Evolutionary conservation across 2,113 vertebrate genomes (phyloP).

Genomic region (Macrotus californicus): DNA sequence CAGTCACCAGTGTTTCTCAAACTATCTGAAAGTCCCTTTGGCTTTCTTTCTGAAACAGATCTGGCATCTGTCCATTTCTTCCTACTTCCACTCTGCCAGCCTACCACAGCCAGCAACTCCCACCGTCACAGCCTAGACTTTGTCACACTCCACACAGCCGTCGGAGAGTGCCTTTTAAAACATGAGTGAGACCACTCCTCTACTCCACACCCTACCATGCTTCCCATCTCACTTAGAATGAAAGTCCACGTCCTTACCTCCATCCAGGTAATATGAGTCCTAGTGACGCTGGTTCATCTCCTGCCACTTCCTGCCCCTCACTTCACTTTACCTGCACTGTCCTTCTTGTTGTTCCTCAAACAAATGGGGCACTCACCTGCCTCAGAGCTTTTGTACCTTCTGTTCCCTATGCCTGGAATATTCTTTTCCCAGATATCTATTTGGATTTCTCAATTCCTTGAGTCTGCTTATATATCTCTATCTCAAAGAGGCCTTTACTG

Average conservation of each 20-base stretch:
- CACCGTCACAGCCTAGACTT: not conserved
- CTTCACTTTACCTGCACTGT: not conserved
- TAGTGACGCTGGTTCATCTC: not conserved
- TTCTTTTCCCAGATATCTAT: not conserved
- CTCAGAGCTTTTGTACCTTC: not conserved
- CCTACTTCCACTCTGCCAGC: not conserved
- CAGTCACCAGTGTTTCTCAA: not conserved
- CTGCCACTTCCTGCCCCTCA: not conserved
- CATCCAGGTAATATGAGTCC: not conserved
- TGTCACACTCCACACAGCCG: not conserved
- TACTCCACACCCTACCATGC: not conserved
- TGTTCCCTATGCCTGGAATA: not conserved
- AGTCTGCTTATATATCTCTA: not conserved
- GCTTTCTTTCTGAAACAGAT: not conserved
- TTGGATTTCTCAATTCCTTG: not conserved
- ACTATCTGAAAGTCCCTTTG: not conserved
- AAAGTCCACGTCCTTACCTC: not conserved
- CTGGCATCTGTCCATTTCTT: not conserved
- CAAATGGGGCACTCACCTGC: not conserved
- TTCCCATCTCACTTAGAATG: not conserved
- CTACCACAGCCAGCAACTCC: not conserved
- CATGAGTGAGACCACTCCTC: not conserved
- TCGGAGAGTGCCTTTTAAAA: not conserved
- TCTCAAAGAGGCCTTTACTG: not conserved
- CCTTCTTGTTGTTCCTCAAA: not conserved